These are phyloP conservation scores for Andricus curvator DNA, from an alignment of 2,888 invertebrate genomes.

Conservation along the genomic window DNA sequence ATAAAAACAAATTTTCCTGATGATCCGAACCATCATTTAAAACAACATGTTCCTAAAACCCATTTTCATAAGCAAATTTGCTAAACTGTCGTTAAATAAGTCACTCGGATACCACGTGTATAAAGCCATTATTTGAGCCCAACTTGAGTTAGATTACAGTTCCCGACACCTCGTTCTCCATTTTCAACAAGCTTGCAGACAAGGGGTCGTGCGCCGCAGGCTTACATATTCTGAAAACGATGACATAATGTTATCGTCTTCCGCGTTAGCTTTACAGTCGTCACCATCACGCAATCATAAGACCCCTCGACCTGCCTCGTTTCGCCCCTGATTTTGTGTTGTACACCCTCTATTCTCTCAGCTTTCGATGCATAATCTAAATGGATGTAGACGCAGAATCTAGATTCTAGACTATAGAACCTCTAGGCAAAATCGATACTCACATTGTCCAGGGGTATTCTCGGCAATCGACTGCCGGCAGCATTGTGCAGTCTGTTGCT, in stretches of 20 bases:
- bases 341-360: background rate
- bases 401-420: background rate
- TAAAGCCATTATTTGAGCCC: background rate
- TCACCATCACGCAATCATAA: conserved; percentile 24
- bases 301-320: background rate
- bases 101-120: background rate
- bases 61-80: background rate
- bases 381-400: too few species aligned
- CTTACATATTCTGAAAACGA: conserved; percentile 27
- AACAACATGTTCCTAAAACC: too few species aligned
- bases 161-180: conserved; percentile 6
- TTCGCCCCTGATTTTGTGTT: background rate
- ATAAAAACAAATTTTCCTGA: too few species aligned
- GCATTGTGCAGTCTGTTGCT: conserved; percentile 68
- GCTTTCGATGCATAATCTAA: too few species aligned
- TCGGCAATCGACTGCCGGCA: conserved; percentile 72
- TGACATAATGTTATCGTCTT: conserved; percentile 33
- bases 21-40: too few species aligned
- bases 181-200: conserved; percentile 30
- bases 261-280: conserved; percentile 3
- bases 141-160: conserved; percentile 13
- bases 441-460: conserved; percentile 72
- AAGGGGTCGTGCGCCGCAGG: conserved; percentile 12
- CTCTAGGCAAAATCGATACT: background rate
- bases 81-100: background rate